Percentiles rank a stretch among this genome's conserved stretches.
Evolutionary conservation across 2,113 vertebrate species (phyloP).

Genomic region (Brienomyrus longianalis): DNA sequence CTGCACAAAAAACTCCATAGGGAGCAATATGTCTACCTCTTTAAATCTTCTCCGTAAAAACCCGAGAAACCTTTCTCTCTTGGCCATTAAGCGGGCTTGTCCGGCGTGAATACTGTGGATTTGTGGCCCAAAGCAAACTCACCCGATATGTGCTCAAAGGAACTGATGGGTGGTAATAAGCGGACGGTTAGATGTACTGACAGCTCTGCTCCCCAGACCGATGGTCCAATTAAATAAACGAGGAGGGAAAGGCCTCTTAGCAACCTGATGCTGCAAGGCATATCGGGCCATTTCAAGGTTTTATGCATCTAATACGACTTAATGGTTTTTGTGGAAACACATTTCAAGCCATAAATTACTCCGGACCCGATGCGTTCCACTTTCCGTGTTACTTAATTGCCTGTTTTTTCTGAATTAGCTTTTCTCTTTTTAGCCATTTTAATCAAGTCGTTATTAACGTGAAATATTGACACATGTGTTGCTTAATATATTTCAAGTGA

Average conservation of each 20-base stretch:
- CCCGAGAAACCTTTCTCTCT: not conserved
- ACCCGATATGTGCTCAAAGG: not conserved
- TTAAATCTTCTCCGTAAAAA: not conserved
- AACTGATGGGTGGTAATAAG: not conserved
- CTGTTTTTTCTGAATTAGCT: not conserved
- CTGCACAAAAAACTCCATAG: not conserved
- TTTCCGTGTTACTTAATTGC: not conserved
- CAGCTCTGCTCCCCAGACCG: not conserved
- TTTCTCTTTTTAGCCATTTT: not conserved
- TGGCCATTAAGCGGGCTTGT: not conserved
- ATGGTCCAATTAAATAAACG: not conserved
- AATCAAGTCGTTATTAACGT: not conserved
- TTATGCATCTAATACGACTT: not conserved
- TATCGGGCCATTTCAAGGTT: not conserved
- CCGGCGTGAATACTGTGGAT: not conserved
- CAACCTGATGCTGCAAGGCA: not conserved
- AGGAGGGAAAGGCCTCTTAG: not conserved
- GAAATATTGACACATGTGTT: not conserved
- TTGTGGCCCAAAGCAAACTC: not conserved
- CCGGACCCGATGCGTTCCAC: not conserved
- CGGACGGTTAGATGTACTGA: not conserved
- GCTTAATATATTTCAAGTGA: not conserved
- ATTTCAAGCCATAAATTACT: not conserved
- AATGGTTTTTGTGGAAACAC: not conserved
- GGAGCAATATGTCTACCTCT: not conserved